Conservation (phyloP, 2,113 vertebrate genomes). For the Platycercus adscitus region DNA sequence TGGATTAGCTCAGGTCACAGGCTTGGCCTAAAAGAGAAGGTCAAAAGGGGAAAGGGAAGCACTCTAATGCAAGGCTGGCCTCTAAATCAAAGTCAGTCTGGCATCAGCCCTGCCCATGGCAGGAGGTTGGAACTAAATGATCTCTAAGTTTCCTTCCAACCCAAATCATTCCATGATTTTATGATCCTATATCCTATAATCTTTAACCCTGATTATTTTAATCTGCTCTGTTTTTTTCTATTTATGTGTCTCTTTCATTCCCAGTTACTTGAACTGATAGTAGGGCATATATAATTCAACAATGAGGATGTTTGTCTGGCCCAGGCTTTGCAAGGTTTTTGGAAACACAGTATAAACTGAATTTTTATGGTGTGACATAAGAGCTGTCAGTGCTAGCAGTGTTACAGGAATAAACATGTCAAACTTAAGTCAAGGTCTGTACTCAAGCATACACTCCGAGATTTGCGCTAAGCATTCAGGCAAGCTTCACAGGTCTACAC, state of each 20-base stretch:
- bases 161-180: not conserved
- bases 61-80: not conserved
- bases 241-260: not conserved
- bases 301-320: no score
- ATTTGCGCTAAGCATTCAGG: not conserved
- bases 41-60: not conserved
- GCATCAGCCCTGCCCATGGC: not conserved
- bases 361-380: not conserved
- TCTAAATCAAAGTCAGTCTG: not conserved
- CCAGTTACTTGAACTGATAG: not conserved
- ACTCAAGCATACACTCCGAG: not conserved
- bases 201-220: not conserved
- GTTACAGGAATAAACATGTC: not conserved
- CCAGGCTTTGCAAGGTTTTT: not conserved
- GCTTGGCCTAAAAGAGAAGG: not conserved
- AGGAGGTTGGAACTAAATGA: not conserved
- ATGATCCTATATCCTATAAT: not conserved
- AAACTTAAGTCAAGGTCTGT: not conserved
- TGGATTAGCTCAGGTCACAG: not conserved
- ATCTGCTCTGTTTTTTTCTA: not conserved
- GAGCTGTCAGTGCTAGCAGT: not conserved
- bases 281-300: accelerated
- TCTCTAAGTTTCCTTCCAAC: not conserved
- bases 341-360: not conserved
- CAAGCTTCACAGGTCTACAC: not conserved